phyloP scores from a whole-genome alignment of 2,888 invertebrate genomes.

The Thyatira batis region DNA sequence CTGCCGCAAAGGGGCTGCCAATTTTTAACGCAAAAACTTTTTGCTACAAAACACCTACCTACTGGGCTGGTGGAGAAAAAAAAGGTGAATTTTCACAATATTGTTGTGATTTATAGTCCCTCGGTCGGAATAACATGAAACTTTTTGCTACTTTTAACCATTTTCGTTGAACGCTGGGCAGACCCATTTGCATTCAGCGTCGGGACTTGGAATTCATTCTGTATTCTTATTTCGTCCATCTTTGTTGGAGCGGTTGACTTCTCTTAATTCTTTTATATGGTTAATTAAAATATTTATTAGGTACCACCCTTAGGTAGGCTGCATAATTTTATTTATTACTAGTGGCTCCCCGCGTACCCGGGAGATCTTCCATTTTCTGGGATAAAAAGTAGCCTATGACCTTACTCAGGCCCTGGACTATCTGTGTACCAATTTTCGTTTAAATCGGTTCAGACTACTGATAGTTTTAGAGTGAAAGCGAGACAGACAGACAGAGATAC shows the following conservation, averaged over 20 bases:
- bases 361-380: too few relatives aligned
- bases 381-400: too few relatives aligned
- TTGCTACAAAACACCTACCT: slow-evolving; percentile 23
- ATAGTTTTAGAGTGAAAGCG: too few relatives aligned
- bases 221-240: slow-evolving; percentile 10
- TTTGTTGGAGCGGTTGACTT: neutral
- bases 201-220: slow-evolving; percentile 19
- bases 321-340: too few relatives aligned
- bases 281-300: slow-evolving; percentile 14
- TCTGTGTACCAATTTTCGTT: too few relatives aligned
- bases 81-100: slow-evolving; percentile 58
- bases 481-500: too few relatives aligned
- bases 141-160: slow-evolving; percentile 37
- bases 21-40: slow-evolving; percentile 60
- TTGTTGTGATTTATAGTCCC: slow-evolving; percentile 58
- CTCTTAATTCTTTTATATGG: slow-evolving; percentile 14
- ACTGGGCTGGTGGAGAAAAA: slow-evolving; percentile 19
- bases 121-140: slow-evolving; percentile 32
- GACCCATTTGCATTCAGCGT: slow-evolving; percentile 37
- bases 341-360: too few relatives aligned
- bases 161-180: slow-evolving; percentile 28
- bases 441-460: too few relatives aligned
- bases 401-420: too few relatives aligned
- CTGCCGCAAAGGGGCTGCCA: slow-evolving; percentile 49
- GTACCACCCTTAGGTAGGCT: too few relatives aligned